Evolutionary conservation across 2,797 vertebrate genomes (phyloP).

Genomic region (Notamacropus eugenii): DNA sequence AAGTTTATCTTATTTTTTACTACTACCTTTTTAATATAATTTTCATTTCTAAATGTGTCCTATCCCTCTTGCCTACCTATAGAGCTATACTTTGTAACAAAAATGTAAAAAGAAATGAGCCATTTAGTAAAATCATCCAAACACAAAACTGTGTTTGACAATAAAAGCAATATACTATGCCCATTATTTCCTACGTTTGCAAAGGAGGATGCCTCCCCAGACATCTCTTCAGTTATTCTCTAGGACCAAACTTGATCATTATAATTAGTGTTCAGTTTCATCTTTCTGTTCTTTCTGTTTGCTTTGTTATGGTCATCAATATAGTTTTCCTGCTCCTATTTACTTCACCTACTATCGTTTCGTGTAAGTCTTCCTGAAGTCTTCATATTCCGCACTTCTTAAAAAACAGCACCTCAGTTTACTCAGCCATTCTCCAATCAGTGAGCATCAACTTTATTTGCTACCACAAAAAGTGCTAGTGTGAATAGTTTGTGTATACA

Average conservation of each 20-base stretch:
- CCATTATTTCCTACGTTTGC: background rate
- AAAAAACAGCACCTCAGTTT: background rate
- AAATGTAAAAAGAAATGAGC: background rate
- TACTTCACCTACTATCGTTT: background rate
- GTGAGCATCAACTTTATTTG: too few species aligned
- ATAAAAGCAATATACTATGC: background rate
- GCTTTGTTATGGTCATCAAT: background rate
- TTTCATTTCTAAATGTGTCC: background rate
- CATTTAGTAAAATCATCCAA: background rate
- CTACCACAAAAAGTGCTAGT: background rate
- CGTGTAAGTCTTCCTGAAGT: background rate
- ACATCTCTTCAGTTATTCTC: background rate
- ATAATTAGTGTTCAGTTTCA: background rate
- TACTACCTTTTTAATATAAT: background rate
- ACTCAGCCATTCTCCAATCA: background rate
- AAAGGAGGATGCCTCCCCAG: background rate
- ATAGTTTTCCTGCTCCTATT: background rate
- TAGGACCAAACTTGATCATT: background rate
- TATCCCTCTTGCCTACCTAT: background rate
- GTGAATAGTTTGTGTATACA: background rate
- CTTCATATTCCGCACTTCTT: background rate
- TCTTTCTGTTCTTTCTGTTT: background rate
- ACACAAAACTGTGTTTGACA: background rate
- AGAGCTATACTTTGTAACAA: background rate
- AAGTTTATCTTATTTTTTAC: background rate